These are phyloP conservation scores for Gila robusta DNA, from an alignment of 2,797 vertebrate genomes.

Conservation along the genomic window DNA sequence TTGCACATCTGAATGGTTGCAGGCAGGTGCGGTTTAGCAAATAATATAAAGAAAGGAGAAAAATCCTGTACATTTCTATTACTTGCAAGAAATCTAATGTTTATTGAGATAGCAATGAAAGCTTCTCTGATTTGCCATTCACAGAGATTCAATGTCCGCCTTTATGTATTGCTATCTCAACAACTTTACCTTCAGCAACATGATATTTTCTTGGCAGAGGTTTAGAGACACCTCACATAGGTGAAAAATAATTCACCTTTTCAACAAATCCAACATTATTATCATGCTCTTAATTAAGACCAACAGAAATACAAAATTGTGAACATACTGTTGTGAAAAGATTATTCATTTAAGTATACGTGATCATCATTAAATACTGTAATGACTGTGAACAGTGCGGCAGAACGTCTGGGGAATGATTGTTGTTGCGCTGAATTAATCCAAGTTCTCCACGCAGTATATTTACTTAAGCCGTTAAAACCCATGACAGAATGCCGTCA, in stretches of 20 bases:
- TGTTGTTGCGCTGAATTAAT: constrained; percentile 67
- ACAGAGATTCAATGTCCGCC: not conserved
- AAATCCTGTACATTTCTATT: not conserved
- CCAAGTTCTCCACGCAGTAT: constrained; percentile 60
- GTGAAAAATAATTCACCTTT: constrained; percentile 32
- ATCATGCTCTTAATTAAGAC: constrained; percentile 48
- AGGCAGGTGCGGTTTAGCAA: not conserved
- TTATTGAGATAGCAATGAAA: constrained; percentile 6
- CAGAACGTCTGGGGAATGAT: constrained; percentile 64
- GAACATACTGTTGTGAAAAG: constrained; percentile 51
- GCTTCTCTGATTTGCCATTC: constrained; percentile 10
- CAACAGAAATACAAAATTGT: constrained; percentile 25
- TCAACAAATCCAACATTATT: constrained; percentile 48
- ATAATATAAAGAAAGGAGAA: not conserved
- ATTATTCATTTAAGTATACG: constrained; percentile 62
- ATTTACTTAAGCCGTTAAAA: constrained; percentile 70
- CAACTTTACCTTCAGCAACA: constrained; percentile 14
- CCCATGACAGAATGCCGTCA: constrained; percentile 60
- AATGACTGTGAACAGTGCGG: constrained; percentile 55
- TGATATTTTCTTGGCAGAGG: constrained; percentile 20
- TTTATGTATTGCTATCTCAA: constrained; percentile 11
- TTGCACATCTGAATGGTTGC: not conserved
- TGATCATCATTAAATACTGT: constrained; percentile 66
- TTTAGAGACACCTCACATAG: constrained; percentile 6
- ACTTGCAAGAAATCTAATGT: not conserved